phyloP scores from a whole-genome alignment of 1,140 invertebrate genomes.

The Drosophila insularis region DNA sequence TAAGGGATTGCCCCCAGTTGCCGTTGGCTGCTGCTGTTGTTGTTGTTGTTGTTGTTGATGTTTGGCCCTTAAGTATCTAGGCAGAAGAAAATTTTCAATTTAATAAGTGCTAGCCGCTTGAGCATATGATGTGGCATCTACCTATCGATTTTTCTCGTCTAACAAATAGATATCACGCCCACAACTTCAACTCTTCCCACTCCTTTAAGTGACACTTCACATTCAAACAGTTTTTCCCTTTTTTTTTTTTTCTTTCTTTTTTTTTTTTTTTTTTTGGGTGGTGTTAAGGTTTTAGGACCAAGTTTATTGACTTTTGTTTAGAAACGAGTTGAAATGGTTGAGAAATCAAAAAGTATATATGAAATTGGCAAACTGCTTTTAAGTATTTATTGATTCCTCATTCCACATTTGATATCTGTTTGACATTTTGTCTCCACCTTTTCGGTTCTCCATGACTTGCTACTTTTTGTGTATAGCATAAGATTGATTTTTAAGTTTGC shows the following conservation, averaged over 20 bases:
- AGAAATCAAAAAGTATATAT: conserved; percentile 5
- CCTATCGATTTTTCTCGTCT: conserved; percentile 22
- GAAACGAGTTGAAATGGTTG: not conserved
- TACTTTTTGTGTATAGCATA: too few relatives aligned
- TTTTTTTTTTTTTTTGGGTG: not conserved
- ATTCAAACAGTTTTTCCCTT: conserved; percentile 11
- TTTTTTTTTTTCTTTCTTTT: not conserved
- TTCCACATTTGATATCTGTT: too few relatives aligned
- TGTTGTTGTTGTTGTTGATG: not conserved
- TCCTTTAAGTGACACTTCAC: conserved; percentile 17
- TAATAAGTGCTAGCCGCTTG: conserved; percentile 23
- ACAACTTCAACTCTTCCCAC: not conserved
- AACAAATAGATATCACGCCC: not conserved
- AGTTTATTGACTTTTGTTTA: conserved; percentile 19
- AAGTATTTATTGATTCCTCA: conserved; percentile 15
- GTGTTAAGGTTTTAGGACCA: not conserved
- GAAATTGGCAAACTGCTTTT: conserved; percentile 19
- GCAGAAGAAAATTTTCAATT: conserved; percentile 31
- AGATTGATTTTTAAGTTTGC: too few relatives aligned
- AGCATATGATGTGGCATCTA: conserved; percentile 26
- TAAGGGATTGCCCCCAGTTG: not conserved
- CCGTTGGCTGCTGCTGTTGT: not conserved
- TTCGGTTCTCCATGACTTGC: too few relatives aligned
- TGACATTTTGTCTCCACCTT: too few relatives aligned
- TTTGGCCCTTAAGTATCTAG: conserved; percentile 18